phyloP scores from a whole-genome alignment of 2,113 vertebrate species.

The Sceloporus tristichus region DNA sequence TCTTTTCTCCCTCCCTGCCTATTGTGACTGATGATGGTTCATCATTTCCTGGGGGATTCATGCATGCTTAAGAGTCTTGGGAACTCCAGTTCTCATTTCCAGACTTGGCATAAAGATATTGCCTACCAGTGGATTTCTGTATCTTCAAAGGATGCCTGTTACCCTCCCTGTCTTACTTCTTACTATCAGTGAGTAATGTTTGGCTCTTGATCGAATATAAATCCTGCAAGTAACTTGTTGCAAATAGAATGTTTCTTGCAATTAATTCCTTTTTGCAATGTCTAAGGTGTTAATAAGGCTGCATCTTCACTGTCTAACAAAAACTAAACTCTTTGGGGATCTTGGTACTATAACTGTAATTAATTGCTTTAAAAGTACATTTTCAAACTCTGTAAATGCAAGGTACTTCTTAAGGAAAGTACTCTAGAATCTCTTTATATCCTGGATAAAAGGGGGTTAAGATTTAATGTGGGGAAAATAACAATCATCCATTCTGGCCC shows the following conservation, averaged over 20 bases:
- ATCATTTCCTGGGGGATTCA: slow-evolving; percentile 32
- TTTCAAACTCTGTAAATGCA: not conserved
- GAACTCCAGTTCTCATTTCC: not conserved
- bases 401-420: not conserved
- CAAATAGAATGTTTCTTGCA: not conserved
- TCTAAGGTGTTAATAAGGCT: not conserved
- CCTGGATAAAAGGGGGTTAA: too few relatives aligned
- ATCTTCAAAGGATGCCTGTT: not conserved
- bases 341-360: not conserved
- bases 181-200: slow-evolving; percentile 25
- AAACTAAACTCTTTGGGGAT: too few relatives aligned
- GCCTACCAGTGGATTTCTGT: not conserved
- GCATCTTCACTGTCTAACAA: too few relatives aligned
- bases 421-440: too few relatives aligned
- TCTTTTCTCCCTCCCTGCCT: not conserved
- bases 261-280: not conserved
- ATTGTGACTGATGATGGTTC: slow-evolving; percentile 25
- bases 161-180: slow-evolving; percentile 29
- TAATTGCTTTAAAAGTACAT: not conserved
- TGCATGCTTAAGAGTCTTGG: not conserved
- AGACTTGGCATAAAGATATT: not conserved
- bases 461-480: too few relatives aligned
- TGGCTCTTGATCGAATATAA: not conserved
- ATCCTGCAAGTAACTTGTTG: not conserved
- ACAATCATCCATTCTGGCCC: not conserved